Evolutionary conservation across 1,140 invertebrate species (phyloP).

Genomic region (Rhagoletis zephyria): DNA sequence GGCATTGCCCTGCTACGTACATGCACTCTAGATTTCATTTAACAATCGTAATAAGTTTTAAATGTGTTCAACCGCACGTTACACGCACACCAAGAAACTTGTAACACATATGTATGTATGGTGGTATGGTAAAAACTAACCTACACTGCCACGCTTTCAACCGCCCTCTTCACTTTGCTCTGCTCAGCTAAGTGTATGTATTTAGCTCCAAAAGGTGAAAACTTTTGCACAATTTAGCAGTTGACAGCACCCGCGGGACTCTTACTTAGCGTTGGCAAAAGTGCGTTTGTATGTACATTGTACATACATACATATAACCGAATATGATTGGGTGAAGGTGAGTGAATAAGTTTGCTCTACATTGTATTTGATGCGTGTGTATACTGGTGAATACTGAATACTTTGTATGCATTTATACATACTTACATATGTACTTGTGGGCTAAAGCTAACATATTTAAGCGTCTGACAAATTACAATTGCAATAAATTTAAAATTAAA

Average conservation of each 20-base stretch:
- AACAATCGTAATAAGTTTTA: conserved; percentile 49
- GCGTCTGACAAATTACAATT: conserved; percentile 44
- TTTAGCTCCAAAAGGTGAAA: neutral
- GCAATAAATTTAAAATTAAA: conserved; percentile 51
- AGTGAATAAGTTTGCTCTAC: neutral
- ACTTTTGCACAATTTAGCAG: conserved; percentile 49
- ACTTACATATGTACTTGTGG: neutral
- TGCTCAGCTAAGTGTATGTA: neutral
- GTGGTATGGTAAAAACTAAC: too few species aligned
- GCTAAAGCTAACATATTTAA: conserved; percentile 3
- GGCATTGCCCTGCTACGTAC: neutral
- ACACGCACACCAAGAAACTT: neutral
- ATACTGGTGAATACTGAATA: neutral
- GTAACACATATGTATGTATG: neutral
- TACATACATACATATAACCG: neutral
- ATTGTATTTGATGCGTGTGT: neutral
- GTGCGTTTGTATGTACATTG: neutral
- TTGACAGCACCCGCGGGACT: conserved; percentile 44
- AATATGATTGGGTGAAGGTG: neutral
- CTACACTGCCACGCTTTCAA: too few species aligned
- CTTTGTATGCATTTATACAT: neutral
- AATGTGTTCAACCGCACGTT: conserved; percentile 40
- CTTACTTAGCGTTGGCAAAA: neutral
- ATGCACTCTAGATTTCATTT: conserved; percentile 45
- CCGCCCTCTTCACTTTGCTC: neutral